Evolutionary conservation across 2,797 vertebrate species (phyloP).

Genomic region (Acrossocheilus fasciatus): DNA sequence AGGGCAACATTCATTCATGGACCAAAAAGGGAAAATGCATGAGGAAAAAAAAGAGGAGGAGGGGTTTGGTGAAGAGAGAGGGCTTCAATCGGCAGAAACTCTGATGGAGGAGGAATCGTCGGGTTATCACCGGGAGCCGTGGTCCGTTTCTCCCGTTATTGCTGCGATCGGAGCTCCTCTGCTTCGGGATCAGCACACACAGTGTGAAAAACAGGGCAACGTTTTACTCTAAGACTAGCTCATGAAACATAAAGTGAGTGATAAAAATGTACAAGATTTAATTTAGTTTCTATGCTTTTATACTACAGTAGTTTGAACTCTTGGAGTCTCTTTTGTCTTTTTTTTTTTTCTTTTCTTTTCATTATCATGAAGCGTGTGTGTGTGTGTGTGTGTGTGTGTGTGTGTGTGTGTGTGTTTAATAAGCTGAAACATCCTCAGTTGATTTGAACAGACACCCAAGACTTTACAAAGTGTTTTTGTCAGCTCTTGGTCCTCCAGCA

Average conservation of each 20-base stretch:
- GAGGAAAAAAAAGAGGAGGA: slow-evolving; percentile 72
- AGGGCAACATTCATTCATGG: slow-evolving; percentile 92
- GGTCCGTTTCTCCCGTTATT: slow-evolving; percentile 76
- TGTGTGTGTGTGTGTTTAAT: slow-evolving; percentile 58
- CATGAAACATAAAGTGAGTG: slow-evolving; percentile 97
- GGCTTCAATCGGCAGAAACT: slow-evolving; percentile 81
- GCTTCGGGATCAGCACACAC: slow-evolving; percentile 98
- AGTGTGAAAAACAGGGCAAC: slow-evolving; percentile 95
- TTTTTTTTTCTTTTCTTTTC: slow-evolving; percentile 76
- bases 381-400: slow-evolving; percentile 55
- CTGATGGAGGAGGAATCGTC: slow-evolving; percentile 74
- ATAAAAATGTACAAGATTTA: slow-evolving; percentile 99
- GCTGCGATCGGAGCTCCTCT: slow-evolving; percentile 94
- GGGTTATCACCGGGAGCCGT: not conserved
- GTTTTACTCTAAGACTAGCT: slow-evolving; percentile 98
- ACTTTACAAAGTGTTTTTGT: slow-evolving; percentile 96
- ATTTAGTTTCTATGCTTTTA: slow-evolving; percentile 99
- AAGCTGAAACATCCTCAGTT: slow-evolving; percentile 76
- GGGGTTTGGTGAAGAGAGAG: slow-evolving; percentile 79
- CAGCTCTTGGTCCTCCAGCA: slow-evolving; percentile 86
- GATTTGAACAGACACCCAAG: slow-evolving; percentile 93
- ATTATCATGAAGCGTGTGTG: slow-evolving; percentile 72
- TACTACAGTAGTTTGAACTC: slow-evolving; percentile 99
- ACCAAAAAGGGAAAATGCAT: slow-evolving; percentile 83
- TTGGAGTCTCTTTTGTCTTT: slow-evolving; percentile 91